A percentile compares a stretch with the other conserved stretches of the same genome.
These are phyloP conservation scores for Siderastrea siderea DNA, from an alignment of 92 coral and sea anemone genomes.

Conservation along the genomic window DNA sequence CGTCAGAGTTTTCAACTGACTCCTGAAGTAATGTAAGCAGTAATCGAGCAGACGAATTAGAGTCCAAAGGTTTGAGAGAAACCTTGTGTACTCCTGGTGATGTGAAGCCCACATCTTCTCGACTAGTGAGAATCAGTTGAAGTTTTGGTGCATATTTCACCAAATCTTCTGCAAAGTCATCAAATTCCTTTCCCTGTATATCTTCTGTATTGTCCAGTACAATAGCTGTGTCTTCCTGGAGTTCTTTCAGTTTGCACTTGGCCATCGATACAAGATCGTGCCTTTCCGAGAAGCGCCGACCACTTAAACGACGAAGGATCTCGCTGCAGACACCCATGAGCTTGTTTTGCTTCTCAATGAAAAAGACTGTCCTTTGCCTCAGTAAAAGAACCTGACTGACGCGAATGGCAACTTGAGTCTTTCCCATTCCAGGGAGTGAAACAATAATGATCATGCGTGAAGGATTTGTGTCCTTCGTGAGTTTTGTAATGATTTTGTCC, in stretches of 20 bases:
- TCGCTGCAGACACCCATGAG: conserved; percentile 16
- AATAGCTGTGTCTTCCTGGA: neutral
- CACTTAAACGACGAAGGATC: neutral
- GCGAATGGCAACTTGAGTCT: too few relatives aligned
- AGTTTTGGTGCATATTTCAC: neutral
- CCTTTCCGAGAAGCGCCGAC: too few relatives aligned
- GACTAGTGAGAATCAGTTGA: too few relatives aligned
- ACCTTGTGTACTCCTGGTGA: too few relatives aligned
- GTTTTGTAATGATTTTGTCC: neutral
- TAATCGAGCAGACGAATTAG: neutral
- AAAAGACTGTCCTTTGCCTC: neutral
- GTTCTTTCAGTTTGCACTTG: conserved; percentile 8
- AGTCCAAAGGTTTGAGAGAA: neutral
- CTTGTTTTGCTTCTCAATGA: neutral
- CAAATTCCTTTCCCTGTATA: too few relatives aligned
- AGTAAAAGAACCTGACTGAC: conserved; percentile 19
- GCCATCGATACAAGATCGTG: neutral
- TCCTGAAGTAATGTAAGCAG: neutral
- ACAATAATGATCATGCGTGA: too few relatives aligned
- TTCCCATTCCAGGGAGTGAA: too few relatives aligned
- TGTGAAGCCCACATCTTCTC: too few relatives aligned
- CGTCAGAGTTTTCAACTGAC: neutral
- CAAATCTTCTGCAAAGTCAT: neutral
- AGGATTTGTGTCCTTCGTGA: neutral
- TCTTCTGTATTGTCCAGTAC: too few relatives aligned